A percentile compares a stretch with the other conserved stretches of the same genome.
Conservation (phyloP, 2,113 vertebrate genomes). For the Siniperca knerii region DNA sequence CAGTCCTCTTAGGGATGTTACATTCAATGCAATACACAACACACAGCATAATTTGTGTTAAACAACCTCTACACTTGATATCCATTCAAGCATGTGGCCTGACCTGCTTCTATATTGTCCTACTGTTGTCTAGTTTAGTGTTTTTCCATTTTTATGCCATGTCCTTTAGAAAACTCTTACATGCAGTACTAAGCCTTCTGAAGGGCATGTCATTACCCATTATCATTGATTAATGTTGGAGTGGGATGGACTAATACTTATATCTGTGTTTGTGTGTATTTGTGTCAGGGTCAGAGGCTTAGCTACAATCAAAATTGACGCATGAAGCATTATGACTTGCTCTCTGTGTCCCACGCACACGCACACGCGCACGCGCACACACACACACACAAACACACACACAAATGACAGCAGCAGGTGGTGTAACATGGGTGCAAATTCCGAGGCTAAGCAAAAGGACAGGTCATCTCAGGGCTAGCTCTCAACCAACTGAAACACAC, state of each 20-base stretch:
- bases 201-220: conserved; percentile 11
- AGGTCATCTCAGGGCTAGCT: conserved; percentile 46
- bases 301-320: conserved; percentile 3
- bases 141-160: background rate
- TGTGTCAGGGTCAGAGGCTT: conserved; percentile 13
- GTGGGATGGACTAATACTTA: background rate
- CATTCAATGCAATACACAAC: background rate
- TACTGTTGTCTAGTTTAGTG: background rate
- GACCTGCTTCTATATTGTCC: background rate
- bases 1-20: background rate
- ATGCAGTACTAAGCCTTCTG: background rate
- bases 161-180: background rate
- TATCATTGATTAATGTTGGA: conserved; percentile 18
- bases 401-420: conserved; percentile 75
- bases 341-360: background rate
- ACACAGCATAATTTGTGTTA: background rate
- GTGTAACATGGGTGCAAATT: conserved; percentile 57
- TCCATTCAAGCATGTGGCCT: background rate
- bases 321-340: conserved; percentile 5
- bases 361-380: background rate
- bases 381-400: conserved; percentile 16
- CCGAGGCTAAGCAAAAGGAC: conserved; percentile 43
- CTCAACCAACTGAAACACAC: conserved; percentile 24
- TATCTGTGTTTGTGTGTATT: conserved; percentile 16
- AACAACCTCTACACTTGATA: background rate